Conservation (phyloP, 2,797 vertebrate genomes). For the Taenioides sp. region DNA sequence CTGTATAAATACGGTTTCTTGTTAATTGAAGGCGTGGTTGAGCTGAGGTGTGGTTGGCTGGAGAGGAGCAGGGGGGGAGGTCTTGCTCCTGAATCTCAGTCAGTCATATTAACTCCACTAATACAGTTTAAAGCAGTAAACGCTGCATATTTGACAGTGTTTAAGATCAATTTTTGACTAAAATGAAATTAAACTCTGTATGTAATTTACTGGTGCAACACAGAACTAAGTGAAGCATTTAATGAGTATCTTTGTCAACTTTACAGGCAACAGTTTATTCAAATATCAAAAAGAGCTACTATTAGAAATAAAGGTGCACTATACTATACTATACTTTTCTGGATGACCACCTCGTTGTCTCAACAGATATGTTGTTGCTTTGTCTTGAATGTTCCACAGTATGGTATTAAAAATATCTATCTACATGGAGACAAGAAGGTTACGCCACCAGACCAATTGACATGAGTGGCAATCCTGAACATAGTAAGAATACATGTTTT, state of each 20-base stretch:
- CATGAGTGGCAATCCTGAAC: neutral
- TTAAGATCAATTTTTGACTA: too few relatives aligned
- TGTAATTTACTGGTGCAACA: neutral
- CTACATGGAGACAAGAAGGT: neutral
- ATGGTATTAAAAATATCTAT: neutral
- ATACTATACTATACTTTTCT: too few relatives aligned
- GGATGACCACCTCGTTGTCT: neutral
- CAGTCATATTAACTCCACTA: too few relatives aligned
- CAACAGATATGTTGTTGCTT: neutral
- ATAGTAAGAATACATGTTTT: neutral
- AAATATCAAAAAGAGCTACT: neutral
- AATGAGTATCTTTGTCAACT: neutral
- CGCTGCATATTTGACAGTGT: too few relatives aligned
- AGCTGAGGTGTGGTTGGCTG: too few relatives aligned
- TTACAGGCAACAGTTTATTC: neutral
- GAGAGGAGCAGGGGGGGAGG: too few relatives aligned
- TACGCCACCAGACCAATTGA: neutral
- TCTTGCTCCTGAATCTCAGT: too few relatives aligned
- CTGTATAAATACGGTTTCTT: too few relatives aligned
- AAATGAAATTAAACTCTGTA: neutral
- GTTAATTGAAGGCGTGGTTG: too few relatives aligned
- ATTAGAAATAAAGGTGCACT: neutral
- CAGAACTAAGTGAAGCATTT: neutral
- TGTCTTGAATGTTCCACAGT: neutral
- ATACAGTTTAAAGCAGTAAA: too few relatives aligned